These are phyloP conservation scores for Palaemon carinicauda DNA, from an alignment of 1,140 invertebrate species.

Conservation along the genomic window DNA sequence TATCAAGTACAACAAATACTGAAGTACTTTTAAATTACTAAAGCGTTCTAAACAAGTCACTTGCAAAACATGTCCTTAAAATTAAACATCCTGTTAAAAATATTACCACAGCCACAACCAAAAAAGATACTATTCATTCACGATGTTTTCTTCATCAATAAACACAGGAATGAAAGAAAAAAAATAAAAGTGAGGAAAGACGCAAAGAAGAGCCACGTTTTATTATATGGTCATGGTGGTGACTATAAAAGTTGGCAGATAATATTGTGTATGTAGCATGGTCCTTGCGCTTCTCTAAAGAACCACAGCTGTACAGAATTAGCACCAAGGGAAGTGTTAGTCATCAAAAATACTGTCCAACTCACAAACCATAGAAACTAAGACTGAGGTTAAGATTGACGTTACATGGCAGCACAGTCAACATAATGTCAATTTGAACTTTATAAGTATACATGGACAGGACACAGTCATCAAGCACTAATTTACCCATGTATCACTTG, in stretches of 20 bases:
- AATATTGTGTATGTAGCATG: constrained; percentile 5
- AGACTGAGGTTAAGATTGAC: neutral
- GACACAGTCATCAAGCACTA: constrained; percentile 18
- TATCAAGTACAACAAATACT: no score
- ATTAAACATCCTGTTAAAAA: no score
- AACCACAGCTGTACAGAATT: constrained; percentile 23
- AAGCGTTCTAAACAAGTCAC: no score
- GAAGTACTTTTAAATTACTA: no score
- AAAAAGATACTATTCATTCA: no score
- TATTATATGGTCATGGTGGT: neutral
- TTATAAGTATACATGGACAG: constrained; percentile 48
- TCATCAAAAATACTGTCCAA: constrained; percentile 51
- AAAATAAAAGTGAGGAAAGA: no score
- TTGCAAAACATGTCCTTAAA: no score
- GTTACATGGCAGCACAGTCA: constrained; percentile 49
- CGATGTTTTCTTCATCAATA: no score
- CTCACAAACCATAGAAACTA: constrained; percentile 44
- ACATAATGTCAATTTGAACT: constrained; percentile 50
- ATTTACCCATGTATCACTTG: constrained; percentile 53
- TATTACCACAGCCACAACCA: no score
- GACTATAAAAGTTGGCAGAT: neutral
- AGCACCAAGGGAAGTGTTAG: constrained; percentile 51
- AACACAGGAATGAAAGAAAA: no score
- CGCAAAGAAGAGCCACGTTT: no score
- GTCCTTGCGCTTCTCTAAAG: neutral